These are phyloP conservation scores for Mionectes macconnelli DNA, from an alignment of 2,113 vertebrate genomes.

Conservation along the genomic window DNA sequence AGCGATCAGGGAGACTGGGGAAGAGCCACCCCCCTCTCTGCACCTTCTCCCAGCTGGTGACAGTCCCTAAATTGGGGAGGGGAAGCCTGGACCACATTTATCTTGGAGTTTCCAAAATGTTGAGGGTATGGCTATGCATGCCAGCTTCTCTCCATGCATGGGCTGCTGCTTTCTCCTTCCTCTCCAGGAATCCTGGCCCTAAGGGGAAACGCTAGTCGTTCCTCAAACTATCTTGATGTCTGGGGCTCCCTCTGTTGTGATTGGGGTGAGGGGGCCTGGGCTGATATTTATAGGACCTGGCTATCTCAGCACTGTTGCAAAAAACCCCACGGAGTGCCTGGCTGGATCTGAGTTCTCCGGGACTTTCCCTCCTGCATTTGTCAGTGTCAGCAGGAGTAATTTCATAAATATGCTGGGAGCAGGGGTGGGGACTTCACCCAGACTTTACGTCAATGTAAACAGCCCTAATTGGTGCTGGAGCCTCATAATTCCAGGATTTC, in stretches of 20 bases:
- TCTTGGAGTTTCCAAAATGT: fast-evolving
- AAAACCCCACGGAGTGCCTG: fast-evolving
- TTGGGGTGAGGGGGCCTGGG: not conserved
- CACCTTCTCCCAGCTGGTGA: not conserved
- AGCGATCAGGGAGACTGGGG: not conserved
- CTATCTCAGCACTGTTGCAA: not conserved
- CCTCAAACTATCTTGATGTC: not conserved
- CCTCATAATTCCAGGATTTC: conserved; percentile 86
- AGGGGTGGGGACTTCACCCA: conserved; percentile 76
- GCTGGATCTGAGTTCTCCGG: not conserved
- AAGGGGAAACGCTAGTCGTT: not conserved
- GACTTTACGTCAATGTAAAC: conserved; percentile 87
- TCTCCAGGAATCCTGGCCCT: not conserved
- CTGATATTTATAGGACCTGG: not conserved
- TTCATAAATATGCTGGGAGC: conserved; percentile 65
- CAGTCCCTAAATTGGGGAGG: fast-evolving
- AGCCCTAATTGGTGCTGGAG: conserved; percentile 93
- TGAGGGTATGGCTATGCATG: fast-evolving
- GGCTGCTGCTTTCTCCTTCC: not conserved
- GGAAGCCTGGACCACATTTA: not conserved
- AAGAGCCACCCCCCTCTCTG: not conserved
- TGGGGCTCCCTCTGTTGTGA: not conserved
- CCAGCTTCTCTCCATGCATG: not conserved
- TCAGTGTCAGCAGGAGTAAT: conserved; percentile 61
- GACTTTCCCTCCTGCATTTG: conserved; percentile 57